These are phyloP conservation scores for Dryoscopus gambensis DNA, from an alignment of 2,113 vertebrate species.

Conservation along the genomic window DNA sequence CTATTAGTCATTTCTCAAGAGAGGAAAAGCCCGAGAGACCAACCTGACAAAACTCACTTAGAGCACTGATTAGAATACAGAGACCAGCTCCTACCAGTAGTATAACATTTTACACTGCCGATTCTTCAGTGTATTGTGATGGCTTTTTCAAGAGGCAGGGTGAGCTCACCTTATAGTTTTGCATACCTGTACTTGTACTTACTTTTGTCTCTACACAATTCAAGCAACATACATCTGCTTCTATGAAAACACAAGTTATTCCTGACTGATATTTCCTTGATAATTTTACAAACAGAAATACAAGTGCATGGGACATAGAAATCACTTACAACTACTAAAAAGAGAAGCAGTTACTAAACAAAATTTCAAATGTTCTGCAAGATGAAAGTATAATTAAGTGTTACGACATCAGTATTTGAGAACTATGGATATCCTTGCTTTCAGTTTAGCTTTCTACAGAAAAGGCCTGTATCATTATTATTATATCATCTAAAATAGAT, in stretches of 20 bases:
- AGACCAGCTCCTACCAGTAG: conserved; percentile 1
- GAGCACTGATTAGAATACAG: background rate
- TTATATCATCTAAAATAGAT: conserved; percentile 26
- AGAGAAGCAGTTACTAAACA: background rate
- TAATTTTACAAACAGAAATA: background rate
- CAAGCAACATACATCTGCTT: background rate
- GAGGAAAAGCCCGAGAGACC: conserved; percentile 37
- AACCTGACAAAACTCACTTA: conserved; percentile 62
- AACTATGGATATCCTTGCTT: background rate
- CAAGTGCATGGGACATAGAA: background rate
- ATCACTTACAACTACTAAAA: background rate
- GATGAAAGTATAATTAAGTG: background rate
- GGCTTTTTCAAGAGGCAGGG: background rate
- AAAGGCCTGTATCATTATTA: background rate
- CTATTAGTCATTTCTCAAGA: conserved; percentile 40
- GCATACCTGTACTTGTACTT: background rate
- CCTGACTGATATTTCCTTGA: background rate
- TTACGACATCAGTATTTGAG: background rate
- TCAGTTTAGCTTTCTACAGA: background rate
- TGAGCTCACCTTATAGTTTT: background rate
- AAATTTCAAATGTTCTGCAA: background rate
- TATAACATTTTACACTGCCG: background rate
- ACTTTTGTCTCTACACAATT: background rate
- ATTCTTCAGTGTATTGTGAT: background rate
- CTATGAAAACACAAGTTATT: background rate